phyloP scores from a whole-genome alignment of 1,140 invertebrate species.

The Lordiphosa stackelbergi region DNA sequence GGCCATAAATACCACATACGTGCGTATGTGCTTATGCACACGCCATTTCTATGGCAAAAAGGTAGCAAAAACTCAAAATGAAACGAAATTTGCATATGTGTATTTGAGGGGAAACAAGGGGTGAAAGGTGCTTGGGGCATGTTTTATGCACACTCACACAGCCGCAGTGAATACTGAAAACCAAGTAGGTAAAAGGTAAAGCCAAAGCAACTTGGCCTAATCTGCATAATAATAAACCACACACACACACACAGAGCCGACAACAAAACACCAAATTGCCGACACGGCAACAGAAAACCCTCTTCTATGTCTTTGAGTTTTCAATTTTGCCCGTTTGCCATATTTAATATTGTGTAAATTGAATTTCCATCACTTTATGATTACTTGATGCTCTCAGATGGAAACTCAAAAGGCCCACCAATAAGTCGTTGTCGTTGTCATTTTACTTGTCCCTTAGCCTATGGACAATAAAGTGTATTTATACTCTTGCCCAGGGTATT shows the following conservation, averaged over 20 bases:
- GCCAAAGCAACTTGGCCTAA: conserved; percentile 56
- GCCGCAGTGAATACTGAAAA: conserved; percentile 24
- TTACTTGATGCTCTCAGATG: conserved; percentile 62
- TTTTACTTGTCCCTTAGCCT: background rate
- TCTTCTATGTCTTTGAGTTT: conserved; percentile 10
- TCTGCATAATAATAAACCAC: conserved; percentile 74
- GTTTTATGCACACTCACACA: conserved; percentile 56
- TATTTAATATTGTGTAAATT: conserved; percentile 73
- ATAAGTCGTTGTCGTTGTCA: background rate
- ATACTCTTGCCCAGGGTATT: no score
- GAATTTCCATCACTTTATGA: conserved; percentile 75
- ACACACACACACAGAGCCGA: conserved; percentile 27
- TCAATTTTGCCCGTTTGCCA: conserved; percentile 37
- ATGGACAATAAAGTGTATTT: background rate
- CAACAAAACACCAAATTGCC: conserved; percentile 42
- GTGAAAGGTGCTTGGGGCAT: conserved; percentile 18
- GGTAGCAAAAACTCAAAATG: conserved; percentile 60
- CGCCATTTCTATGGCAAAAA: conserved; percentile 32
- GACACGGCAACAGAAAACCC: conserved; percentile 6
- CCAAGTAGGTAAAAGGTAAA: conserved; percentile 44
- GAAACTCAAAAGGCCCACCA: conserved; percentile 28
- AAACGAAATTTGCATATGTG: conserved; percentile 61
- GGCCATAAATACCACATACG: conserved; percentile 37
- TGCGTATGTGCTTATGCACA: conserved; percentile 8
- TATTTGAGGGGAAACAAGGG: background rate